These are phyloP conservation scores for Zosterops lateralis DNA, from an alignment of 2,113 vertebrate species.

Conservation along the genomic window DNA sequence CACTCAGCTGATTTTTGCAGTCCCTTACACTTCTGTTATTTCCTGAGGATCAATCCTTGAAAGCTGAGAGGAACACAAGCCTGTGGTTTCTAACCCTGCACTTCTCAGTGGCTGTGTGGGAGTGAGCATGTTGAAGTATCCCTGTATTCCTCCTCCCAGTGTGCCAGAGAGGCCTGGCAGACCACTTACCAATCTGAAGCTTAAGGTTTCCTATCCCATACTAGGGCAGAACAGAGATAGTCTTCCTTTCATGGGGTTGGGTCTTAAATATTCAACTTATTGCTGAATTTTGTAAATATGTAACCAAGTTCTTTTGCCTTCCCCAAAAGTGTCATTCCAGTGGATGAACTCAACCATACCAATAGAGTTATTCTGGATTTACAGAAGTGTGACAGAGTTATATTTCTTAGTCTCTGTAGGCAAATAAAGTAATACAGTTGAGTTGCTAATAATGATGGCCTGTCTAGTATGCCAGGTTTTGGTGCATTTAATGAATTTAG, in stretches of 20 bases:
- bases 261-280: neutral
- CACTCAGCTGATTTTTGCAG: neutral
- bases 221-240: neutral
- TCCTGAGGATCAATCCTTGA: neutral
- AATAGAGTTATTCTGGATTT: neutral
- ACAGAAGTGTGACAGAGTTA: neutral
- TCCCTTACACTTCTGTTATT: neutral
- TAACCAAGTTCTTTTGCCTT: neutral
- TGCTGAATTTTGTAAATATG: neutral
- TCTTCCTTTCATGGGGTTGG: neutral
- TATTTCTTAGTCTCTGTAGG: neutral
- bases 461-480: neutral
- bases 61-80: neutral
- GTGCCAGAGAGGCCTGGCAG: neutral
- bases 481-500: neutral
- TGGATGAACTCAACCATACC: neutral
- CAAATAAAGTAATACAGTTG: neutral
- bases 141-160: neutral
- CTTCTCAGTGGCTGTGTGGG: neutral
- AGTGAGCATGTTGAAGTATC: neutral
- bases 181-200: neutral
- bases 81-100: neutral
- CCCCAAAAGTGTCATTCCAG: neutral
- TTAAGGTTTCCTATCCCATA: fast-evolving
- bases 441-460: neutral